Evolutionary conservation across 1,140 invertebrate species (phyloP).

Genomic region (Bombus waltoni): DNA sequence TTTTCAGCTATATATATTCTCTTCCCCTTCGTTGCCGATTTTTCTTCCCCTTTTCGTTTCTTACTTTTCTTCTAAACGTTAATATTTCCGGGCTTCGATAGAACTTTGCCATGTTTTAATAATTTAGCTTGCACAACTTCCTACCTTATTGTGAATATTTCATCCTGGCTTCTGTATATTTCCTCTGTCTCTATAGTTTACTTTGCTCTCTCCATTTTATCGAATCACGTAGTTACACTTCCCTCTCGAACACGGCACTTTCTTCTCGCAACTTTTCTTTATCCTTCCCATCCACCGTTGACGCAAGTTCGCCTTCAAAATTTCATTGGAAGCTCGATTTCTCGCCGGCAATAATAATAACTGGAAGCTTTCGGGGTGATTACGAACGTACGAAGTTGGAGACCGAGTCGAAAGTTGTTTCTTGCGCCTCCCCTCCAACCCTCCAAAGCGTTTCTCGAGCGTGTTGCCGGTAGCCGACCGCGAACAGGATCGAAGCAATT

Average conservation of each 20-base stretch:
- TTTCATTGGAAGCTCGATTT: constrained; percentile 45
- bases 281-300: no score
- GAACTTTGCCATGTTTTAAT: neutral
- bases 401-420: constrained; percentile 27
- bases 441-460: constrained; percentile 27
- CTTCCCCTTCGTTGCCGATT: no score
- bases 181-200: neutral
- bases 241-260: neutral
- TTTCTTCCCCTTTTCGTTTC: neutral
- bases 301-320: neutral
- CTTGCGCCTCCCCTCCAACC: neutral
- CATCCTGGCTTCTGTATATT: neutral
- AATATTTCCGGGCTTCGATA: neutral
- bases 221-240: neutral
- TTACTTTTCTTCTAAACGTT: neutral
- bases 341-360: constrained; percentile 42
- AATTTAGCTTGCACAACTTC: neutral
- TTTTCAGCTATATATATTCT: neutral
- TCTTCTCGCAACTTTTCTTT: neutral
- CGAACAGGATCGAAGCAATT: constrained; percentile 28
- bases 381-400: constrained; percentile 42
- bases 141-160: neutral
- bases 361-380: constrained; percentile 55
- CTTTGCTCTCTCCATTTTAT: neutral
- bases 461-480: neutral